Conservation (phyloP, 2,888 invertebrate genomes). For the Capitulum mitella region DNA sequence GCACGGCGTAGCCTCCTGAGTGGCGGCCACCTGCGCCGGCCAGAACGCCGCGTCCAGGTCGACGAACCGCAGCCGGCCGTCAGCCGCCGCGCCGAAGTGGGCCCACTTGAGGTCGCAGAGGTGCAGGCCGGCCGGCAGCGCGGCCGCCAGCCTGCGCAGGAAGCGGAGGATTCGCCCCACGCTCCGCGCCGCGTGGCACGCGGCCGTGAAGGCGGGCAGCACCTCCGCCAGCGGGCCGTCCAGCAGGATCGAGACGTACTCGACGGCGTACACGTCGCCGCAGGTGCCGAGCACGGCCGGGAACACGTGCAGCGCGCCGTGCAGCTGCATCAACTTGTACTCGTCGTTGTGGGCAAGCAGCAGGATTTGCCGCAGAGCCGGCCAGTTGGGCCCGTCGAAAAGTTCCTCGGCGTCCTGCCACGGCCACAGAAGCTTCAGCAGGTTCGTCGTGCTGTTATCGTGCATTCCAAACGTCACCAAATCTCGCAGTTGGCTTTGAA, state of each 20-base stretch:
- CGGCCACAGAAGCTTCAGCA: background rate
- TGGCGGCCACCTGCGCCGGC: background rate
- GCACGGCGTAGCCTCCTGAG: constrained; percentile 43
- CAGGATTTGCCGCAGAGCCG: constrained; percentile 54
- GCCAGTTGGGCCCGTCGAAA: background rate
- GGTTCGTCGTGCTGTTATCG: background rate
- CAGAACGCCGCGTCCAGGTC: constrained; percentile 56
- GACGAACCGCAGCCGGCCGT: constrained; percentile 48
- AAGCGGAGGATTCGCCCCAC: constrained; percentile 54
- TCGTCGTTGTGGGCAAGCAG: constrained; percentile 58
- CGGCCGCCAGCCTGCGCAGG: constrained; percentile 53
- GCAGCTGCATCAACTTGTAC: constrained; percentile 55
- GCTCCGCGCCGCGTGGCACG: constrained; percentile 37
- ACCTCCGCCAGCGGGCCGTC: background rate
- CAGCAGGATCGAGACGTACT: constrained; percentile 46
- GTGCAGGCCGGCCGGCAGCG: constrained; percentile 55
- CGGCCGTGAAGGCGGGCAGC: background rate
- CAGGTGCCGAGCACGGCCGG: constrained; percentile 60
- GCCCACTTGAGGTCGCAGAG: constrained; percentile 61
- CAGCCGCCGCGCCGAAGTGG: constrained; percentile 55
- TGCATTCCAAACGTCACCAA: background rate
- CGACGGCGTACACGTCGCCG: constrained; percentile 58
- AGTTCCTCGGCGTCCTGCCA: background rate
- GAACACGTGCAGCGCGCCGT: constrained; percentile 55
- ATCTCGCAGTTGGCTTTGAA: background rate